Conservation (phyloP, 2,888 invertebrate genomes). For the Sepiola atlantica region DNA sequence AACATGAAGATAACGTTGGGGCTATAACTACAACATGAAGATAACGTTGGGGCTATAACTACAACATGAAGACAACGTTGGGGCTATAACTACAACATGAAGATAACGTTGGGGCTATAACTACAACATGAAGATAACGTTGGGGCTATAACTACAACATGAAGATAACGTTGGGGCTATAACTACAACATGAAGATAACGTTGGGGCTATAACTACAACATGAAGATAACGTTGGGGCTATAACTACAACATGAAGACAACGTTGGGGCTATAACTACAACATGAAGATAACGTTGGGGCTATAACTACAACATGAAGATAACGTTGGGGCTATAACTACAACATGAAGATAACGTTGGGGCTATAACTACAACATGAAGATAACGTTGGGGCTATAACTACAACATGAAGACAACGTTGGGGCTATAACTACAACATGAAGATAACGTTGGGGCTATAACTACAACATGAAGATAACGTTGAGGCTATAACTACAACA, state of each 20-base stretch:
- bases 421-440: too few species aligned
- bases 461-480: not conserved
- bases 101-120: not conserved
- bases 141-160: too few species aligned
- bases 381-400: not conserved
- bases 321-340: not conserved
- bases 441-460: not conserved
- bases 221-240: not conserved
- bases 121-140: not conserved
- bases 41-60: not conserved
- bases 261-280: too few species aligned
- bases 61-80: not conserved
- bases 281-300: not conserved
- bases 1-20: not conserved
- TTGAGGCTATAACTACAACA: too few species aligned
- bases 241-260: not conserved
- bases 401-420: not conserved
- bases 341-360: not conserved
- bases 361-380: too few species aligned
- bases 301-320: not conserved
- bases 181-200: not conserved
- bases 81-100: too few species aligned
- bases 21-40: too few species aligned
- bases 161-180: not conserved
- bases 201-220: too few species aligned